Evolutionary conservation across 64 coral and sea anemone genomes (phyloP), one percentile per base, ranked within the genome.

Genomic region (Catalaphyllia jardinei): DNA sequence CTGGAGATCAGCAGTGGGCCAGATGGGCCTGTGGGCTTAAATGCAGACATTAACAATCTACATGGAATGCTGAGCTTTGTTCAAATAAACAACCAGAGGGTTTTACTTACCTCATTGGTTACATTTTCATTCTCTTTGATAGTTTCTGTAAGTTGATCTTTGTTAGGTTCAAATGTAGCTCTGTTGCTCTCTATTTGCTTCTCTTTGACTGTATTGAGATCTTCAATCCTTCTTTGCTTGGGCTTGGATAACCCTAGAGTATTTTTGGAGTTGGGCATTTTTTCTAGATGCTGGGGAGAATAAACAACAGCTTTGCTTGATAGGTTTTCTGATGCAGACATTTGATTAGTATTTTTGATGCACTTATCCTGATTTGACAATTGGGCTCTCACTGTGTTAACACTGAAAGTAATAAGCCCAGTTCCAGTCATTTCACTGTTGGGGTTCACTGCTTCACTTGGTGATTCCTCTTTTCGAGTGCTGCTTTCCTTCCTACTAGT

Each of bases 221-320:
- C 22, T 27, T 85, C 62, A 85, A 28, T 12, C 64, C 39, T 85
- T 35, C 33, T 84, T 24, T 39, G 17, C 39, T 85, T 85, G 35
- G 63, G 63, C 7, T 69, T 19, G 50, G 62, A 85, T 85, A 35
- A 12, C 4, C 31, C 63, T 8, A 71, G 8, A 59, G n/a, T 29
- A 3, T 79, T 19, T 7, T 4, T 31, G 2, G 4, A 61, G 17
- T 39, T 9, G 22, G 14, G 15, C 17, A 29, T 12, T 19, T 35
- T 31, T 17, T 20, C 30, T 20, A 18, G 54, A 7, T 25, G n/a
- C 24, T 85, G 63, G 22, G 12, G 6, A 29, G 14, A 51, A 71
- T 31, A 25, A 15, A 39, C 38, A 19, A 24, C 18, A 28, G 15
- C 81, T 67, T 83, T 60, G 6, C 22, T 20, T 28, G 20, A 8